Evolutionary conservation across 2,797 vertebrate species (phyloP).

Genomic region (Nannoperca australis): DNA sequence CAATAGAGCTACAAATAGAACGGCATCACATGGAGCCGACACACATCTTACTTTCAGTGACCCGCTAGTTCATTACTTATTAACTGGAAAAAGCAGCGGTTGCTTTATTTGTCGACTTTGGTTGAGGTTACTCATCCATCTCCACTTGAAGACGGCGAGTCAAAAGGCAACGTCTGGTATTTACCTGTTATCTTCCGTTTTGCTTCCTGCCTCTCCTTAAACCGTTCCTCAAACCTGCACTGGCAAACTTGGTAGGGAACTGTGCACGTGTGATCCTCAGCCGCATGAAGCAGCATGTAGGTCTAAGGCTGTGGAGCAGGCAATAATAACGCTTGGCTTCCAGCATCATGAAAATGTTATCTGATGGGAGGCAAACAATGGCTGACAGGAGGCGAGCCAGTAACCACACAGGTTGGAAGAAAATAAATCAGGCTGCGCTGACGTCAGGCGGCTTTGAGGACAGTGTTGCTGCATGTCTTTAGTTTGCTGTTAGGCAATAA

Average conservation of each 20-base stretch:
- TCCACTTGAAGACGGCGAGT: constrained; percentile 3
- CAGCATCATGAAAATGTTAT: constrained; percentile 52
- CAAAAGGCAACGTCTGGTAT: constrained; percentile 2
- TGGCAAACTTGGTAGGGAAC: neutral
- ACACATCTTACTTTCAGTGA: constrained; percentile 28
- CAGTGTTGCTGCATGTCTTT: constrained; percentile 50
- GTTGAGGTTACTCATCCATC: constrained; percentile 47
- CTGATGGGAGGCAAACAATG: constrained; percentile 68
- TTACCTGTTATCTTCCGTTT: constrained; percentile 31
- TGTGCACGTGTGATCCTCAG: neutral
- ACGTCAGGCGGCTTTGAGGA: constrained; percentile 39
- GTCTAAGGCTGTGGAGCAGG: neutral
- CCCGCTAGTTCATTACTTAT: constrained; percentile 42
- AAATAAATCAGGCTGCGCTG: constrained; percentile 57
- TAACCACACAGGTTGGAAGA: constrained; percentile 43
- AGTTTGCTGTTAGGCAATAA: constrained; percentile 49
- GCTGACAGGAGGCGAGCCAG: constrained; percentile 61
- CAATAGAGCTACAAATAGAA: constrained; percentile 9
- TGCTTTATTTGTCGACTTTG: constrained; percentile 43
- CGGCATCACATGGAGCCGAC: neutral
- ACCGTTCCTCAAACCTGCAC: neutral
- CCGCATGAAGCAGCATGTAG: neutral
- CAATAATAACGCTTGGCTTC: constrained; percentile 27
- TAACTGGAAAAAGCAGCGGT: constrained; percentile 28
- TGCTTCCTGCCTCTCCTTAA: neutral